A percentile compares a stretch with the other conserved stretches of the same genome.
These are phyloP conservation scores for Laothoe populi DNA, from an alignment of 2,888 invertebrate genomes.

Conservation along the genomic window DNA sequence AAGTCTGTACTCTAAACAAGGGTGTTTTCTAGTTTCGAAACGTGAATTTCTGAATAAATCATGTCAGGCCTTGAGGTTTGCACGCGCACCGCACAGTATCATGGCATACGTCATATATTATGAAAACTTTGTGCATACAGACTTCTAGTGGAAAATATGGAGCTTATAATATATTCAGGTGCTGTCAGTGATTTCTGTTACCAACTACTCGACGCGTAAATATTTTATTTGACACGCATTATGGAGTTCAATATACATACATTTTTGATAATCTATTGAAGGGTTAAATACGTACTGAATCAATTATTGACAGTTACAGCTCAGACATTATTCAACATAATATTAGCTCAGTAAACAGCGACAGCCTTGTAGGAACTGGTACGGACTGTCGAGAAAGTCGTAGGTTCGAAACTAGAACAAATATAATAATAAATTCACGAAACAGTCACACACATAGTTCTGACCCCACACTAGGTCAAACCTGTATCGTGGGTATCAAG, in stretches of 20 bases:
- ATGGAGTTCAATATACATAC: background rate
- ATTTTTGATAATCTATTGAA: background rate
- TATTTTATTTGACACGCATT: background rate
- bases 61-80: background rate
- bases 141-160: conserved; percentile 11
- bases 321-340: no score
- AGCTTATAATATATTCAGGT: background rate
- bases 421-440: no score
- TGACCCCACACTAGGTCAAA: no score
- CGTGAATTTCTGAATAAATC: conserved; percentile 8
- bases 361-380: no score
- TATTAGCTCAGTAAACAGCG: no score
- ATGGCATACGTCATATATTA: conserved; percentile 6
- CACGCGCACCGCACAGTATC: background rate
- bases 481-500: no score
- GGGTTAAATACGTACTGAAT: background rate
- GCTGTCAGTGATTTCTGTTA: background rate
- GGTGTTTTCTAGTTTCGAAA: background rate
- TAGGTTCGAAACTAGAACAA: no score
- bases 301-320: no score
- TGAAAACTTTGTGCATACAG: background rate
- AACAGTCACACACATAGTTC: no score
- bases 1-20: no score
- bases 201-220: background rate
- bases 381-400: no score